Conservation (phyloP, 2,113 vertebrate species). For the Panthera leo region DNA sequence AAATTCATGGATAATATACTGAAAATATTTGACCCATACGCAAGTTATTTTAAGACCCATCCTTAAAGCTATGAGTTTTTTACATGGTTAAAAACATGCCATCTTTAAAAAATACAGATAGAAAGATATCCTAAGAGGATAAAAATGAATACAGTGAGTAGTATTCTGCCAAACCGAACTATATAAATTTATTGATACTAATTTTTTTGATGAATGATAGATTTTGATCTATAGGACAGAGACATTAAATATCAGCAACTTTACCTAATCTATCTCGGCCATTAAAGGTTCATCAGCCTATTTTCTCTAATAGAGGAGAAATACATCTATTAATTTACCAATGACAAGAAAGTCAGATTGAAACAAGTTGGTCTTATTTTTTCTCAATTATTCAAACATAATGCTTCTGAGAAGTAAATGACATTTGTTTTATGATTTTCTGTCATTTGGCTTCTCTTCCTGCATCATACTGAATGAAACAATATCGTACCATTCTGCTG, state of each 20-base stretch:
- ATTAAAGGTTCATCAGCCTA: background rate
- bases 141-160: constrained; percentile 5
- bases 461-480: constrained; percentile 48
- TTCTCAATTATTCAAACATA: constrained; percentile 17
- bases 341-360: constrained; percentile 3
- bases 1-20: background rate
- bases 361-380: constrained; percentile 45
- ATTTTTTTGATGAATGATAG: constrained; percentile 16
- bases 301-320: constrained; percentile 12
- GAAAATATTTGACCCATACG: constrained; percentile 1
- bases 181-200: background rate
- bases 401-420: constrained; percentile 36
- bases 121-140: background rate
- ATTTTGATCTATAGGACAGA: constrained; percentile 34
- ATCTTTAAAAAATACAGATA: background rate
- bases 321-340: background rate
- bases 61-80: background rate
- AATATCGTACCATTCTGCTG: constrained; percentile 64
- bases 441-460: constrained; percentile 59
- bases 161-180: background rate
- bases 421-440: constrained; percentile 55
- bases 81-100: background rate
- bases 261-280: background rate
- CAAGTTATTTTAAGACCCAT: background rate
- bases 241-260: constrained; percentile 3